Conservation (phyloP, 2,888 invertebrate species). For the Autographa gamma region DNA sequence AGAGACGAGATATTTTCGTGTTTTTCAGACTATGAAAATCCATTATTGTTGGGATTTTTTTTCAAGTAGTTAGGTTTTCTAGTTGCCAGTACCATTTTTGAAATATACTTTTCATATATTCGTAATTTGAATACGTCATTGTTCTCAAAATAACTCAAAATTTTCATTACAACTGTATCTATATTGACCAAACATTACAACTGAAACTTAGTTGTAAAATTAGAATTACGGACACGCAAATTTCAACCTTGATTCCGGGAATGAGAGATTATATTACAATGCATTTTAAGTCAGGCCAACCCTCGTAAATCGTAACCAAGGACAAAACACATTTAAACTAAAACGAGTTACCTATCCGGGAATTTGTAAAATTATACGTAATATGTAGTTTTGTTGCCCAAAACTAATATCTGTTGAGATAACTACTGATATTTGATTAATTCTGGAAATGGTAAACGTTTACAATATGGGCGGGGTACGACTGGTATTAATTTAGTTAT, state of each 20-base stretch:
- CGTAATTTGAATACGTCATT: conserved; percentile 12
- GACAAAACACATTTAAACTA: conserved; percentile 67
- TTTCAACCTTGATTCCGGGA: conserved; percentile 18
- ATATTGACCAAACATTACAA: conserved; percentile 47
- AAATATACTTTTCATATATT: neutral
- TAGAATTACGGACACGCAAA: conserved; percentile 15
- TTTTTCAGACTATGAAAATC: neutral
- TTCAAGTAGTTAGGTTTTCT: too few species aligned
- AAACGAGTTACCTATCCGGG: conserved; percentile 60
- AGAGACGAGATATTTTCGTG: conserved; percentile 6
- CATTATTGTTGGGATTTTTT: too few species aligned
- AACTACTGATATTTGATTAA: conserved; percentile 52
- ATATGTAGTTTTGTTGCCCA: conserved; percentile 56
- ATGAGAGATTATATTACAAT: conserved; percentile 30
- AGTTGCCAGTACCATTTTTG: too few species aligned
- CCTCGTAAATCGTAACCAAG: conserved; percentile 68
- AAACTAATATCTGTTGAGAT: conserved; percentile 39
- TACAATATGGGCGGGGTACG: conserved; percentile 17
- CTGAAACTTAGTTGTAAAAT: conserved; percentile 48
- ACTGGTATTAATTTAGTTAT: conserved; percentile 13
- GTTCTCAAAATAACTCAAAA: conserved; percentile 15
- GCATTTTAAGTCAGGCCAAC: conserved; percentile 43
- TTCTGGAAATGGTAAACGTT: conserved; percentile 18
- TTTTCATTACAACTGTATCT: conserved; percentile 40
- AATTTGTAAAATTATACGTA: conserved; percentile 66